Evolutionary conservation across 2,888 invertebrate species (phyloP), one percentile per base, ranked within the genome.

Genomic region (Drosophila koepferae): DNA sequence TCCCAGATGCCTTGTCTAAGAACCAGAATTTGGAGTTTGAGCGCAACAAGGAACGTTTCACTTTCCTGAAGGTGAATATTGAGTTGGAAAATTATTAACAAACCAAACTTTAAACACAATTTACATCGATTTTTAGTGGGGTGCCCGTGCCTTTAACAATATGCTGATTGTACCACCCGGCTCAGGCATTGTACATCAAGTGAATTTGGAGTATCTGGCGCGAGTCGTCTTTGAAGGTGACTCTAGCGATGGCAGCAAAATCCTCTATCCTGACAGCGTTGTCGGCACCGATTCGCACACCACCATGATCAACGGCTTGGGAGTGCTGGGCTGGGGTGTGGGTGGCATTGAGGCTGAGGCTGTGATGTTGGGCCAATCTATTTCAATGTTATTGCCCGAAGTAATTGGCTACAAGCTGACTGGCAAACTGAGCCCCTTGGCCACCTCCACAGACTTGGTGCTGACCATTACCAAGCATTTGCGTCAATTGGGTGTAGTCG

Each of bases 221-320:
- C 94, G 97, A 66, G 98, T 99, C 16, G 98, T 99, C 41, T 99
- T 99, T 92, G 95, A 95, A 12, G 94, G 94, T 0, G 94, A 95
- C 91, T 23, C 51, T 16, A 75, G 73, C 48, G 89, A 91, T 43
- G 91, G 88, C 23, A 86, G 81, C 41, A 93, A 94, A 56, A 86
- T 96, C 1, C 93, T 98, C 2, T 96, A 97, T 91, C 98, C 98
- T 0, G 98, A 99, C 93, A 97, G 97, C 12, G 96, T 98, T 74
- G 99, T 99, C 46, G 99, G 99, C 10, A 99, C 99, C 0, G 99
- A 99, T 94, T 98, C 98, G 0, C 99, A 99, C 91, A 99, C 99
- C 2, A 99, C 99, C 16, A 99, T 99, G 99, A 98, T 99, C 79
- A 99, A 99, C 91, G 99, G 99, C 0, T 95, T 99, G 5, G 99